Percentiles rank a stretch among this genome's conserved stretches.
These are phyloP conservation scores for Ericerus pela DNA, from an alignment of 1,140 invertebrate genomes.

Conservation along the genomic window DNA sequence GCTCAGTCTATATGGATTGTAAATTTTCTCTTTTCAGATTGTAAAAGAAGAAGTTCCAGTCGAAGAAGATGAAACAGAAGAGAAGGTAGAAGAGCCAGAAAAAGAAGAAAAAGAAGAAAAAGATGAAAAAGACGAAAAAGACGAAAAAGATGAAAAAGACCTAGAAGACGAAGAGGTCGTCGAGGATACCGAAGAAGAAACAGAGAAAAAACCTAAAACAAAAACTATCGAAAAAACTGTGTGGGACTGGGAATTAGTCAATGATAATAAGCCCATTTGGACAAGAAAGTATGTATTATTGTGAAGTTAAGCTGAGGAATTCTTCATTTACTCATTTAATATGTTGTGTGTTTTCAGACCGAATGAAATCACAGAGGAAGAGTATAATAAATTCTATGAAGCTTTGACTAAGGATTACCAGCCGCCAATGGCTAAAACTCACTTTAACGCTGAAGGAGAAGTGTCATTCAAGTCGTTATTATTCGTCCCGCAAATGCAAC, in stretches of 20 bases:
- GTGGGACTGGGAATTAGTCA: conserved; percentile 96
- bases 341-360: conserved; percentile 36
- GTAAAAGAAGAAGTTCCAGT: conserved; percentile 47
- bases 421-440: conserved; percentile 74
- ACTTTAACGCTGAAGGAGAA: conserved; percentile 96
- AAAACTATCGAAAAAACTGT: conserved; percentile 91
- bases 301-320: background rate
- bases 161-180: conserved; percentile 47
- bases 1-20: too few relatives aligned
- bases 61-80: conserved; percentile 30
- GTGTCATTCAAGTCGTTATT: conserved; percentile 95
- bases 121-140: conserved; percentile 26
- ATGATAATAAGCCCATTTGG: conserved; percentile 96
- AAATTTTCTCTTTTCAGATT: conserved; percentile 34
- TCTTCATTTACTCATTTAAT: background rate
- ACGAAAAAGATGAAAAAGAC: conserved; percentile 35
- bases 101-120: conserved; percentile 29
- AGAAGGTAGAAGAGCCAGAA: conserved; percentile 31
- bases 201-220: conserved; percentile 72
- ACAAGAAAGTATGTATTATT: conserved; percentile 54
- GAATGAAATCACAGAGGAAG: conserved; percentile 64
- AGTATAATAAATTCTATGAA: conserved; percentile 92
- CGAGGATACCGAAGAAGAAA: conserved; percentile 42
- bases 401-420: conserved; percentile 80
- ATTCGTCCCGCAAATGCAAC: conserved; percentile 78